Evolutionary conservation across 2,113 vertebrate species (phyloP).

Genomic region (Xerus inauris): DNA sequence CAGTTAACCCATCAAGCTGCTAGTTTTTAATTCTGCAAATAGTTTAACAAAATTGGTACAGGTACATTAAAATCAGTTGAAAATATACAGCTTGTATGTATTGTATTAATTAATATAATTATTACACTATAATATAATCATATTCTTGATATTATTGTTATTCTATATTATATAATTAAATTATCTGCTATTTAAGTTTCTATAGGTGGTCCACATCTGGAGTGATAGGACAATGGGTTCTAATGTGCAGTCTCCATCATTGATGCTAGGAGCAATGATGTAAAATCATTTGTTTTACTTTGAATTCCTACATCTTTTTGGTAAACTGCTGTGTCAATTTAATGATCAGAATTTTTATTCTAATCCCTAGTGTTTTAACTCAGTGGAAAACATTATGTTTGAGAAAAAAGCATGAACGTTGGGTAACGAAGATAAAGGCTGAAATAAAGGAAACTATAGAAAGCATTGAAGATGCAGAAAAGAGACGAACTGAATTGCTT

Average conservation of each 20-base stretch:
- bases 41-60: not conserved
- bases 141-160: not conserved
- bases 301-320: not conserved
- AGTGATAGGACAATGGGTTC: not conserved
- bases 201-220: not conserved
- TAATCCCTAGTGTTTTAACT: constrained; percentile 65
- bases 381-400: constrained; percentile 74
- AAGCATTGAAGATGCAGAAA: constrained; percentile 32
- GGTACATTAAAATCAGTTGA: not conserved
- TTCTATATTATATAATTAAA: not conserved
- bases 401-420: constrained; percentile 5
- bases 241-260: not conserved
- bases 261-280: not conserved
- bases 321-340: not conserved
- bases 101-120: not conserved
- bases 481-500: constrained; percentile 25
- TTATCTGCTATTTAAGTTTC: not conserved
- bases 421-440: not conserved
- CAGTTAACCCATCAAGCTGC: not conserved
- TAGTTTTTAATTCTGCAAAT: not conserved
- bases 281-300: not conserved
- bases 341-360: not conserved
- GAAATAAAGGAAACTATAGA: not conserved
- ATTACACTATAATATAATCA: not conserved
- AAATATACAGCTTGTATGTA: not conserved